Evolutionary conservation across 2,797 vertebrate genomes (phyloP), one percentile per base, ranked within the genome.

Genomic region (Chaenodraco wilsoni): DNA sequence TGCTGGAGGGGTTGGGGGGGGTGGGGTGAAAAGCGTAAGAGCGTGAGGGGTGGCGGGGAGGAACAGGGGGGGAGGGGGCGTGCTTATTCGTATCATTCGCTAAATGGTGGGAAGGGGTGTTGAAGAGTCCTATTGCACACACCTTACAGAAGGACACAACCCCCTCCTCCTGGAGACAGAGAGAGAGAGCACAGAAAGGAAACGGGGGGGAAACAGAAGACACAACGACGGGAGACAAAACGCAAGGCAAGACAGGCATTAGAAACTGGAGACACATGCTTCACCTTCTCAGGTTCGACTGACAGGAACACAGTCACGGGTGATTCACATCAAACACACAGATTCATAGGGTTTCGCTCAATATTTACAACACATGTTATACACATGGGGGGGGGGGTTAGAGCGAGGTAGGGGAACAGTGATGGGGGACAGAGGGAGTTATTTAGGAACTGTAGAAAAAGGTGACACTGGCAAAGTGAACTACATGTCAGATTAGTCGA

Each of bases 111-210:
- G 78, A 81, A 90, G 78, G 81, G 88, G 88, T 87, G 87, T 87
- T 88, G 83, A 86, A 81, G 75, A 89, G 88, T 91, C 90, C 92
- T 92, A 88, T 82, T 88, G 70, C 90, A 99, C 98, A 98, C 97
- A 99, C 98, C 97, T 99, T 97, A 95, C 96, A 99, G 95, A 95
- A 98, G 95, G 96, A 96, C 95, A 97, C 96, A 95, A 96, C 95
- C 95, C 96, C 97, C 96, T 99, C 97, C 95, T 98, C 97, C 97
- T 98, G 97, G 90, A 93, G 88, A 90, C 83, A 96, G 94, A 92
- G 89, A 92, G 90, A 93, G 82, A 92, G 87, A 93, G 89, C 85
- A 91, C 89, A 92, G 85, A 90, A 86, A 88, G 88, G 82, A 88
- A 85, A 87, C 12, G 45, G 74, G 83, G 71, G 87, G 80, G 71